phyloP scores from a whole-genome alignment of 2,888 invertebrate species.

The Caenorhabditis sp. region DNA sequence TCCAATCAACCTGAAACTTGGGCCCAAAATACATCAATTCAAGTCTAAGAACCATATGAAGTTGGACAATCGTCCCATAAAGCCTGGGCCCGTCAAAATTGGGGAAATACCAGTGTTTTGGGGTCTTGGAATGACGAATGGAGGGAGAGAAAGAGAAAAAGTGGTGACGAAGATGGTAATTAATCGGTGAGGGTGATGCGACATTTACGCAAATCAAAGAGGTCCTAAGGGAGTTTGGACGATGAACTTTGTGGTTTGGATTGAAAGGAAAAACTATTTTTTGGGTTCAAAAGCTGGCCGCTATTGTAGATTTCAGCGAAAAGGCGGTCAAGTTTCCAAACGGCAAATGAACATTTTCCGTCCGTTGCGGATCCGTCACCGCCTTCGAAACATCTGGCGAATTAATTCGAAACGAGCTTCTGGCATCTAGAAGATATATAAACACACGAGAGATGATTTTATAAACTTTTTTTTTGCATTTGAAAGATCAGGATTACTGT shows the following conservation, averaged over 20 bases:
- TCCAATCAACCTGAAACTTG: too few species aligned
- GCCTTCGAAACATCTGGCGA: constrained; percentile 38
- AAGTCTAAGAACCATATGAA: too few species aligned
- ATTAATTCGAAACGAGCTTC: constrained; percentile 19
- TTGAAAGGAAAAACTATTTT: neutral
- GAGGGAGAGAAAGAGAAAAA: constrained; percentile 10
- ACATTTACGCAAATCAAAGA: constrained; percentile 38
- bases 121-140: neutral
- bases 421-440: constrained; percentile 22
- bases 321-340: too few species aligned
- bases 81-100: too few species aligned
- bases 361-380: too few species aligned
- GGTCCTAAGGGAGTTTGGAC: neutral
- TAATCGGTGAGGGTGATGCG: constrained; percentile 15
- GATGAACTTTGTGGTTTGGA: neutral
- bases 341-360: too few species aligned
- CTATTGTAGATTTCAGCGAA: too few species aligned
- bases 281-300: too few species aligned
- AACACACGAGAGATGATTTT: constrained; percentile 1
- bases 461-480: neutral
- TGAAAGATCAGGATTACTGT: neutral
- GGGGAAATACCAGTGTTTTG: too few species aligned
- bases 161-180: constrained; percentile 37
- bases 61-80: too few species aligned
- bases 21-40: too few species aligned